Evolutionary conservation across 2,888 invertebrate genomes (phyloP).

Genomic region (Eumerus sabulonum): DNA sequence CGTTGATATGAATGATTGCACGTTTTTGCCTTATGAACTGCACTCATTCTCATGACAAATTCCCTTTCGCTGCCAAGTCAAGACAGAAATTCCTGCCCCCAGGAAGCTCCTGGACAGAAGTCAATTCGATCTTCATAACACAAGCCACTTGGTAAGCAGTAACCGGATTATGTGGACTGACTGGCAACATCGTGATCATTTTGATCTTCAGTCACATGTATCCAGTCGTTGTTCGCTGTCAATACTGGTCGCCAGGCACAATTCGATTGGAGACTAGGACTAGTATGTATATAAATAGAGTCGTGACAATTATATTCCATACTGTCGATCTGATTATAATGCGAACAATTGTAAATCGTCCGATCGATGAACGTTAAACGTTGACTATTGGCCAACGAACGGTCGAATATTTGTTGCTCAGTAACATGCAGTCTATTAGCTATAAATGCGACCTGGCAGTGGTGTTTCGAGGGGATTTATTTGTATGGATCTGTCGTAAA

Average conservation of each 20-base stretch:
- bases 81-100: no score
- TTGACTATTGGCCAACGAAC: constrained; percentile 13
- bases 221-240: background rate
- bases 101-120: no score
- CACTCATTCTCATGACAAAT: no score
- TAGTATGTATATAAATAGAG: constrained; percentile 53
- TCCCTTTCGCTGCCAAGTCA: no score
- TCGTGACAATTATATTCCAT: constrained; percentile 66
- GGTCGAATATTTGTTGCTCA: background rate
- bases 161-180: constrained; percentile 42
- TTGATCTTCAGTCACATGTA: constrained; percentile 37
- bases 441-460: background rate
- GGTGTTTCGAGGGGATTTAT: background rate
- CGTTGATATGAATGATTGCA: no score
- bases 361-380: constrained; percentile 35
- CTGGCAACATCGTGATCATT: constrained; percentile 17
- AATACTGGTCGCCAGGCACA: no score
- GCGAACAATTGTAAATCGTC: constrained; percentile 57
- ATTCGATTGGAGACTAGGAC: no score
- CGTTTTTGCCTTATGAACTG: no score
- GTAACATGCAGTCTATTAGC: background rate
- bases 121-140: no score
- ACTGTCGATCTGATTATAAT: constrained; percentile 62
- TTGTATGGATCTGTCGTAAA: no score
- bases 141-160: constrained; percentile 18